Base-by-base conservation (phyloP, 2,888 invertebrate species). In the Beris morrisii region DNA sequence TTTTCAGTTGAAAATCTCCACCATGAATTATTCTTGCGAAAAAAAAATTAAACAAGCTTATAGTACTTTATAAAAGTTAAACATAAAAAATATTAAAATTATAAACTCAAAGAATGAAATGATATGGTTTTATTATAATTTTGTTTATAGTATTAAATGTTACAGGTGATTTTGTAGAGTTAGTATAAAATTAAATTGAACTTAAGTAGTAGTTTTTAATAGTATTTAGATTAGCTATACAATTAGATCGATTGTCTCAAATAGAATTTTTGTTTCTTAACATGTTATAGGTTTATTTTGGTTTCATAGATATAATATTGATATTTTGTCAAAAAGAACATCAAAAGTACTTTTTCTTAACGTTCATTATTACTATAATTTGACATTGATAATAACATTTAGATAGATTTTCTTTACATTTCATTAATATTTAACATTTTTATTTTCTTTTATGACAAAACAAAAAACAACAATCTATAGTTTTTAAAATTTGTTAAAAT, bases 351-450 rank as follows among this genome's bases (percentile, higher is more conserved):
- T 38, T 52, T 52, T 32, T 38, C 15, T 56, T 13, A 32, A 5
- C 32, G 5, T 32, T 59, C 38, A 38, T 43, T 46, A 15, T 52
- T 48, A 56, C 68, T 63, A 58, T 67, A 68, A 68, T 67, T 68
- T 65, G 67, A 61, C 64, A 65, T 65, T 58, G 57, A 63, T 54
- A 64, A 52, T 55, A 43, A 67, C 43, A 67, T 64, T 59, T 64
- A 68, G 65, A 57, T 63, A 52, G 13, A 52, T 64, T 54, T 30
- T 50, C 56, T 53, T 56, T 53, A 64, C 45, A 64, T 57, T 13
- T 44, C 9, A 6, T 48, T 11, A 11, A 48, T 22, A 15, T 9
- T 38, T 38, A 38, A 38, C 38, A 38, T 38, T 38, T 38, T 38
- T 38, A 38, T 38, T 38, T 38, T 38, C 9, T 7, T 38, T 13